These are phyloP conservation scores for Echiichthys vipera DNA, from an alignment of 2,797 vertebrate species.

Conservation along the genomic window DNA sequence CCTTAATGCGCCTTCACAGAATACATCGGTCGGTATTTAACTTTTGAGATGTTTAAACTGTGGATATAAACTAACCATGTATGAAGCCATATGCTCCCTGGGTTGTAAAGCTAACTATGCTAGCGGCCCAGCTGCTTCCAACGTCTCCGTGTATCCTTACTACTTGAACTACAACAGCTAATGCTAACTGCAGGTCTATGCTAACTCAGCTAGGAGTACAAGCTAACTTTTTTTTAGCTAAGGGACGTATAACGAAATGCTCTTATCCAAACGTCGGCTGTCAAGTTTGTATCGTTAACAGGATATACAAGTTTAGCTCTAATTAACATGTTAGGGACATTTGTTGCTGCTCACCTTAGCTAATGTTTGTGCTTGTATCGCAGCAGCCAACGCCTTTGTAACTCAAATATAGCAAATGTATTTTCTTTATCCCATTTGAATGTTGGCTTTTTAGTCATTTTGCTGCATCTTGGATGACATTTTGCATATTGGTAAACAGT, in stretches of 20 bases:
- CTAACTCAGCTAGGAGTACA: not conserved
- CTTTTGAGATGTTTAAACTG: not conserved
- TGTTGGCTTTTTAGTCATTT: not conserved
- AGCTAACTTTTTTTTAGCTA: not conserved
- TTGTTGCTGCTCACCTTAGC: slow-evolving; percentile 2
- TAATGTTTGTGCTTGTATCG: not conserved
- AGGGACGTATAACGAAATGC: not conserved
- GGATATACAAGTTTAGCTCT: no score
- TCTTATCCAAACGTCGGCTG: not conserved
- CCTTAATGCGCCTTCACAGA: slow-evolving; percentile 26
- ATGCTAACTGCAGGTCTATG: not conserved
- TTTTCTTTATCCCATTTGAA: slow-evolving; percentile 18
- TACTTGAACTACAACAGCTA: slow-evolving; percentile 25
- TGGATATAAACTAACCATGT: not conserved
- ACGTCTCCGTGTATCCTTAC: slow-evolving; percentile 41
- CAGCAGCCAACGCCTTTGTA: slow-evolving; percentile 65
- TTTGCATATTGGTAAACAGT: not conserved
- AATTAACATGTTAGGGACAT: not conserved
- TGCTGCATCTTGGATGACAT: not conserved
- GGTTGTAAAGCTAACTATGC: slow-evolving; percentile 43
- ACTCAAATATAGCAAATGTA: not conserved
- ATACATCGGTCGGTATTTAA: slow-evolving; percentile 77
- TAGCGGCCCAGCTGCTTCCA: slow-evolving; percentile 62
- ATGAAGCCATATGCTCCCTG: slow-evolving; percentile 55
- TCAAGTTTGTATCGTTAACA: not conserved